phyloP scores from a whole-genome alignment of 2,797 vertebrate genomes.

The Anableps anableps region DNA sequence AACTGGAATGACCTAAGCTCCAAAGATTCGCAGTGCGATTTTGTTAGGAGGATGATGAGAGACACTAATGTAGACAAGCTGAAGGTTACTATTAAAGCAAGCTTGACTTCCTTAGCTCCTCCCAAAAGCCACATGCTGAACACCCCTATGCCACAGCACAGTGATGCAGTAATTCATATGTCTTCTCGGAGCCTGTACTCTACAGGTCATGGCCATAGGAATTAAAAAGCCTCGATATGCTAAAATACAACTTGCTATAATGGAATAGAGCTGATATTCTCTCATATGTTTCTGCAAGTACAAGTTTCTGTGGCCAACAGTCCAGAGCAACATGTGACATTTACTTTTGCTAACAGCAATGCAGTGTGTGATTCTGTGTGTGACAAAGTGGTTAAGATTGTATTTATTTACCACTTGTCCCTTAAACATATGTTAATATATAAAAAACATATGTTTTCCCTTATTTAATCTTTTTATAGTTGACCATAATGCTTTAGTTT shows the following conservation, averaged over 20 bases:
- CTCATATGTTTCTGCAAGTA: neutral
- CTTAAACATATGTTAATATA: too few species aligned
- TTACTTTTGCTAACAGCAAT: slow-evolving; percentile 6
- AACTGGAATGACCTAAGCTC: neutral
- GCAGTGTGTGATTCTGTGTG: slow-evolving; percentile 18
- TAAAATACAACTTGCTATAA: neutral
- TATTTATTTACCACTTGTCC: too few species aligned
- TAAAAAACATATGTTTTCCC: too few species aligned
- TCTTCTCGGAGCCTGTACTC: neutral
- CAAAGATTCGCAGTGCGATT: too few species aligned
- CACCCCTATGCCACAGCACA: neutral
- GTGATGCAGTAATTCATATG: too few species aligned
- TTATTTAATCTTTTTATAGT: too few species aligned
- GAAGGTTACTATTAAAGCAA: too few species aligned
- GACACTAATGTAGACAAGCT: too few species aligned
- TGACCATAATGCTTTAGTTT: too few species aligned
- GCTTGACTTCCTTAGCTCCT: neutral
- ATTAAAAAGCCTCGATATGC: neutral
- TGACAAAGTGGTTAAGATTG: too few species aligned
- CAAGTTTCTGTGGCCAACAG: neutral
- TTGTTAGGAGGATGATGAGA: too few species aligned
- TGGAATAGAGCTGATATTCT: neutral
- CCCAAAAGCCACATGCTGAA: neutral
- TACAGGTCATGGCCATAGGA: neutral
- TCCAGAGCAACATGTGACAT: slow-evolving; percentile 14